Evolutionary conservation across 2,113 vertebrate species (phyloP).

Genomic region (Delphinus delphis): DNA sequence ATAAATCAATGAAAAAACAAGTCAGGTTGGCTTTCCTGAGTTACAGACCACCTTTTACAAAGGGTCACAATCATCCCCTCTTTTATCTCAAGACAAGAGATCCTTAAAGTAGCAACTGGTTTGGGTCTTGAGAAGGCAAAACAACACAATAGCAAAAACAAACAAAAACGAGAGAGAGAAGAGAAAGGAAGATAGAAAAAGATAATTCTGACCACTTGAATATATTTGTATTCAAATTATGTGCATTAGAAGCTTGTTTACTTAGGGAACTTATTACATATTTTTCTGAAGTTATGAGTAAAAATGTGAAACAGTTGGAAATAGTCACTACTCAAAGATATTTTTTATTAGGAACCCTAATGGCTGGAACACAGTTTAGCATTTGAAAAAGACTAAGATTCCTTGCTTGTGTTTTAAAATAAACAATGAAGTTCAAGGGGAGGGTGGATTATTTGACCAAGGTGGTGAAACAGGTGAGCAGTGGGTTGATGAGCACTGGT

Average conservation of each 20-base stretch:
- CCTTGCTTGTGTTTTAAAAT: neutral
- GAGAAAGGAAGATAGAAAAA: neutral
- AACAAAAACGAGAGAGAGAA: neutral
- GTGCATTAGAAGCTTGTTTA: neutral
- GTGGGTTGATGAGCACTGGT: neutral
- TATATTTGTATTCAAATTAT: neutral
- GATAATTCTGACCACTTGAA: neutral
- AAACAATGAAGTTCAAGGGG: neutral
- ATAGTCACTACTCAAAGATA: neutral
- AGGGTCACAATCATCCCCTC: neutral
- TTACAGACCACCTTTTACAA: neutral
- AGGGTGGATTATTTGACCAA: neutral
- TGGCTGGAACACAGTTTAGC: neutral
- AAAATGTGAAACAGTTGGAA: neutral
- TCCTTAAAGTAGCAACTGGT: neutral
- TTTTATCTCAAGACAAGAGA: neutral
- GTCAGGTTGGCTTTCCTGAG: neutral
- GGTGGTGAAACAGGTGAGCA: neutral
- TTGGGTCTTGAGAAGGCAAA: neutral
- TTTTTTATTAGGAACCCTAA: neutral
- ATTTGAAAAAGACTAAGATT: neutral
- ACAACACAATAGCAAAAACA: neutral
- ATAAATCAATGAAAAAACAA: fast-evolving
- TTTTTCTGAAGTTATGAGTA: slow-evolving; percentile 4
- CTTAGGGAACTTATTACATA: neutral